Evolutionary conservation across 2,113 vertebrate genomes (phyloP).

Genomic region (Campylomormyrus tamandua): DNA sequence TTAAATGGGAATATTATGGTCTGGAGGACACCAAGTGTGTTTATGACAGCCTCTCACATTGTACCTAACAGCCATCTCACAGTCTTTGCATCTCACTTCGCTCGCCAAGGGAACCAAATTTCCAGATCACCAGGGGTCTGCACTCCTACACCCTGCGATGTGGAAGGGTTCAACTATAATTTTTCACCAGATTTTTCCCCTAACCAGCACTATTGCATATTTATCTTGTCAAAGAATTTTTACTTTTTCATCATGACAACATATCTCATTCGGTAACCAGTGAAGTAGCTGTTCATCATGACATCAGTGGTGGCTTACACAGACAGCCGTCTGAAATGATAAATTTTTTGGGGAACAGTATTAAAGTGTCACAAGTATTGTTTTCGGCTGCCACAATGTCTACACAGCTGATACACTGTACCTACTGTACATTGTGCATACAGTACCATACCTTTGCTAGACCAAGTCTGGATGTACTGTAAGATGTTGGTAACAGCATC

Average conservation of each 20-base stretch:
- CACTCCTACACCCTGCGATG: background rate
- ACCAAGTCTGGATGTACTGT: slow-evolving; percentile 50
- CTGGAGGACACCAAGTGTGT: background rate
- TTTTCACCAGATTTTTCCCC: background rate
- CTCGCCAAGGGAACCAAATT: background rate
- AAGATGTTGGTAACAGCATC: slow-evolving; percentile 37
- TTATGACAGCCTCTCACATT: background rate
- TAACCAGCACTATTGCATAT: background rate
- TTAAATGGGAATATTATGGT: background rate
- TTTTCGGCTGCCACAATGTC: background rate
- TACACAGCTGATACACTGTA: background rate
- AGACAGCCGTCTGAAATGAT: background rate
- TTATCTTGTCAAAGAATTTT: background rate
- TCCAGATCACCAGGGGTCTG: background rate
- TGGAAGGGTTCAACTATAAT: background rate
- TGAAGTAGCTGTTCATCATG: background rate
- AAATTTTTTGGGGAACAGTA: background rate
- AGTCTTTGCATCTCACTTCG: background rate
- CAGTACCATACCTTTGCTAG: slow-evolving; percentile 54
- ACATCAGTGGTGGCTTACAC: background rate
- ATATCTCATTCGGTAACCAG: background rate
- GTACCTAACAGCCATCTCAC: background rate
- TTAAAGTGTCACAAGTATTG: background rate
- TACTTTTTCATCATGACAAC: background rate
- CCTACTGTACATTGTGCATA: background rate